A percentile compares a stretch with the other conserved stretches of the same genome.
phyloP scores from a whole-genome alignment of 2,113 vertebrate species.

The Sebastes fasciatus region DNA sequence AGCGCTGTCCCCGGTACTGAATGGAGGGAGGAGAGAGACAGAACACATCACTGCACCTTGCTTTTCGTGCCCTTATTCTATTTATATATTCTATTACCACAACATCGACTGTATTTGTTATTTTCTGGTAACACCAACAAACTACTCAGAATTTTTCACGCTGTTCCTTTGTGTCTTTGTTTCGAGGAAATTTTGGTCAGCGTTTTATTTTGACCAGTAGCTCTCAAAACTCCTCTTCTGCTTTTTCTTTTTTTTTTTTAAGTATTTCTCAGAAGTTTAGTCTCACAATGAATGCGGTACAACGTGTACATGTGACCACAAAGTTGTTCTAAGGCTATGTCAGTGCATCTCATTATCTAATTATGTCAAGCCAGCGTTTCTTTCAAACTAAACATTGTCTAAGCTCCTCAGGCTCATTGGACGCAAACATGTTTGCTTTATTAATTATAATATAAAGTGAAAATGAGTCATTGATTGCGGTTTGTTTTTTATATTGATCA shows the following conservation, averaged over 20 bases:
- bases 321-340: background rate
- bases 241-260: background rate
- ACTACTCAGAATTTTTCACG: background rate
- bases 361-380: background rate
- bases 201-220: background rate
- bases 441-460: background rate
- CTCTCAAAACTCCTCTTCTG: background rate
- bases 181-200: background rate
- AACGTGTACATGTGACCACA: background rate
- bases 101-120: too few species aligned
- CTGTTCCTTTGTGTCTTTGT: background rate
- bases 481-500: background rate
- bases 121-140: background rate
- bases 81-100: too few species aligned
- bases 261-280: background rate
- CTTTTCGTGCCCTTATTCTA: too few species aligned
- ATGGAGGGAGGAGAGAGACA: background rate
- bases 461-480: background rate
- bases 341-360: background rate
- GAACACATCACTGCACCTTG: background rate
- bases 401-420: background rate
- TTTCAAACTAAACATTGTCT: background rate
- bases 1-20: background rate
- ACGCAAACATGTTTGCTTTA: slow-evolving; percentile 20
- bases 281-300: background rate